A percentile compares a stretch with the other conserved stretches of the same genome.
These are phyloP conservation scores for Nanger granti DNA, from an alignment of 2,113 vertebrate species.

Conservation along the genomic window DNA sequence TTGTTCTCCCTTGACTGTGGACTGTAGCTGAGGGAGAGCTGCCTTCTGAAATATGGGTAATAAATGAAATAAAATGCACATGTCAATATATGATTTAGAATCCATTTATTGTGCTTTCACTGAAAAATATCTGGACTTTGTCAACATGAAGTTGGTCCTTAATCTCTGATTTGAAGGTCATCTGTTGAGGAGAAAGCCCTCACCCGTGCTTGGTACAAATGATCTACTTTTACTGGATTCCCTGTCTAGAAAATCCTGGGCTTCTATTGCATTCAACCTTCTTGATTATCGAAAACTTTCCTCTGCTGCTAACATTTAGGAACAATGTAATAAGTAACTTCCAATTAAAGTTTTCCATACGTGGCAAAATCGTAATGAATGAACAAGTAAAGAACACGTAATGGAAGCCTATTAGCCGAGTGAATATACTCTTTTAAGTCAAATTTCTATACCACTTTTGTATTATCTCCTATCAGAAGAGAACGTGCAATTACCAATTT, in stretches of 20 bases:
- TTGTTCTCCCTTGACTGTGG: not conserved
- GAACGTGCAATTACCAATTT: slow-evolving; percentile 85
- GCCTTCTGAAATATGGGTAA: not conserved
- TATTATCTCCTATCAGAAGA: slow-evolving; percentile 84
- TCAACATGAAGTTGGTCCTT: not conserved
- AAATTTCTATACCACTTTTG: slow-evolving; percentile 83
- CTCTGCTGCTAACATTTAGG: slow-evolving; percentile 71
- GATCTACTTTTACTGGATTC: not conserved
- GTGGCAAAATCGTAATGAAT: slow-evolving; percentile 79
- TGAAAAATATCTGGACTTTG: not conserved
- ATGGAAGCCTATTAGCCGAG: slow-evolving; percentile 83
- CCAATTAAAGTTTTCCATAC: slow-evolving; percentile 83
- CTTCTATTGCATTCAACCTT: slow-evolving; percentile 61
- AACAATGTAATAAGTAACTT: slow-evolving; percentile 82
- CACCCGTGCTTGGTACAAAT: not conserved
- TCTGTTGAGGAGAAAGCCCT: not conserved
- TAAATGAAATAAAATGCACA: not conserved
- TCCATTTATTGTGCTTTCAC: not conserved
- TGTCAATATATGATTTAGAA: slow-evolving; percentile 4
- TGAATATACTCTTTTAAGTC: slow-evolving; percentile 84
- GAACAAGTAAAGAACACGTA: slow-evolving; percentile 81
- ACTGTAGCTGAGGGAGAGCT: not conserved
- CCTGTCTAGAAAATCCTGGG: not conserved
- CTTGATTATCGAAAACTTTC: slow-evolving; percentile 78
- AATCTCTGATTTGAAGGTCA: slow-evolving; percentile 52